Evolutionary conservation across 2,113 vertebrate genomes (phyloP).

Genomic region (Zapus hudsonius): DNA sequence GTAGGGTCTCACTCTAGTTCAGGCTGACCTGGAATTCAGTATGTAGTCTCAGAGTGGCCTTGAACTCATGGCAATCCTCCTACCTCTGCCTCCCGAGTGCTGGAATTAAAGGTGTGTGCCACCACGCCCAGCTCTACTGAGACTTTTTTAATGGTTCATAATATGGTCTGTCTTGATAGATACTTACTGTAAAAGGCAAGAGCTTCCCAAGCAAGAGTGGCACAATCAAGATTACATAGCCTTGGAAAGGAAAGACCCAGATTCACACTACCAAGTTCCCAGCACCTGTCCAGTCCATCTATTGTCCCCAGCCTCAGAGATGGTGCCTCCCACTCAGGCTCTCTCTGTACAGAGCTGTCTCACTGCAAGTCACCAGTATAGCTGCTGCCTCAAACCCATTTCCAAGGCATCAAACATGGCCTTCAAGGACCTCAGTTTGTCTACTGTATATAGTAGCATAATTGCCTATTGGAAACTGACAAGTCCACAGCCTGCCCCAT

Average conservation of each 20-base stretch:
- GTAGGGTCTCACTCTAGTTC: too few relatives aligned
- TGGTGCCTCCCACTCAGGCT: not conserved
- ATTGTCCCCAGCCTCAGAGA: not conserved
- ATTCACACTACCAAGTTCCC: not conserved
- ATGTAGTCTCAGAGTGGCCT: too few relatives aligned
- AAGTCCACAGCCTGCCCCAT: not conserved
- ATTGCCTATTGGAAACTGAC: not conserved
- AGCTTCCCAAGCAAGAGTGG: not conserved
- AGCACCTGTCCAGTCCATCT: too few relatives aligned
- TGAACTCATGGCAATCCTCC: too few relatives aligned
- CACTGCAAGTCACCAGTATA: not conserved
- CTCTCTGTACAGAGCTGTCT: not conserved
- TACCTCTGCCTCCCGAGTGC: too few relatives aligned
- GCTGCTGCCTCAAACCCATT: not conserved
- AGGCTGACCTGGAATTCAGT: too few relatives aligned
- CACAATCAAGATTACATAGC: not conserved
- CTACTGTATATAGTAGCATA: not conserved
- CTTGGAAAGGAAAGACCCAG: not conserved
- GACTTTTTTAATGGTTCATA: not conserved
- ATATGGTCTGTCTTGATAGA: not conserved
- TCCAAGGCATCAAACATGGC: not conserved
- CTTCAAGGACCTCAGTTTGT: not conserved
- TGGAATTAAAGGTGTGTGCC: too few relatives aligned
- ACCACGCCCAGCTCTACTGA: too few relatives aligned
- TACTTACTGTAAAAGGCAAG: not conserved